Conservation (phyloP, 2,797 vertebrate species). For the Avahi laniger region DNA sequence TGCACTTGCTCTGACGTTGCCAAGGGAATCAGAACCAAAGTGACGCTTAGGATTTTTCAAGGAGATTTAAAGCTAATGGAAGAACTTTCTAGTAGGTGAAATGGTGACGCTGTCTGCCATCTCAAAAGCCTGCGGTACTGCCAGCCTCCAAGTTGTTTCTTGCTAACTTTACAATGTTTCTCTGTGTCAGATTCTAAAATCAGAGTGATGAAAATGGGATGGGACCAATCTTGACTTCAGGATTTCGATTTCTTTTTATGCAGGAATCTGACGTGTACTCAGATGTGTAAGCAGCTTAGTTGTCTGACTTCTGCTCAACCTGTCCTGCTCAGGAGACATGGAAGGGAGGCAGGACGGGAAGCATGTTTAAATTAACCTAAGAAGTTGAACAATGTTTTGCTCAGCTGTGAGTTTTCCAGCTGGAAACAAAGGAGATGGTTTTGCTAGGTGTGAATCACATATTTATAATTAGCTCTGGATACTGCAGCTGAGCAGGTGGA, state of each 20-base stretch:
- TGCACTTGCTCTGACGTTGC: not conserved
- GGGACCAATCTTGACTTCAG: not conserved
- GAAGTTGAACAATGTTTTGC: not conserved
- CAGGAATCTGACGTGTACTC: not conserved
- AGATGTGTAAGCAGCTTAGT: not conserved
- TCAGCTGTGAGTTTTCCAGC: not conserved
- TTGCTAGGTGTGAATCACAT: not conserved
- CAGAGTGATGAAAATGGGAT: not conserved
- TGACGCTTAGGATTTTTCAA: not conserved
- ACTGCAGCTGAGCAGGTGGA: not conserved
- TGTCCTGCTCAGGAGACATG: not conserved
- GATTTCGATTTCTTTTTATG: not conserved
- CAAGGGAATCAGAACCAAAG: not conserved
- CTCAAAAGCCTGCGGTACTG: not conserved
- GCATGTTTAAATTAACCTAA: not conserved
- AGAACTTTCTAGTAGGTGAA: not conserved
- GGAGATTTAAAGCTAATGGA: not conserved
- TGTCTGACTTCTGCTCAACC: not conserved
- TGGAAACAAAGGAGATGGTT: not conserved
- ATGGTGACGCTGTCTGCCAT: rapidly evolving
- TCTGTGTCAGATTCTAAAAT: not conserved
- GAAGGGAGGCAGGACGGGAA: not conserved
- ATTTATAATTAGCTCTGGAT: not conserved
- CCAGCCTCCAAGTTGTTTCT: not conserved
- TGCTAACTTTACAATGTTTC: not conserved